phyloP scores from a whole-genome alignment of 2,113 vertebrate species.

The Albula goreensis region DNA sequence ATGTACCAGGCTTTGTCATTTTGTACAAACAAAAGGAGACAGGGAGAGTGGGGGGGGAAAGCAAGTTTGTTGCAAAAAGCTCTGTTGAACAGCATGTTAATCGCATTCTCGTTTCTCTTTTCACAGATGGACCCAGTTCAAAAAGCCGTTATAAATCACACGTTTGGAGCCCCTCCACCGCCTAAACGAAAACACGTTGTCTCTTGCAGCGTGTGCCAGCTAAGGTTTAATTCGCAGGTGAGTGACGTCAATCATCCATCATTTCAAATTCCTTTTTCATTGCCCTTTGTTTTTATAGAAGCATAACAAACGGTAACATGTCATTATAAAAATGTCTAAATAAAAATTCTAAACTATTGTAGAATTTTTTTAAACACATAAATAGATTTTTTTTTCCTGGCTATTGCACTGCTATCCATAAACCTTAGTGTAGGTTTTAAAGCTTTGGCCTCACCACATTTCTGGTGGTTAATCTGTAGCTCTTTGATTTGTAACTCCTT shows the following conservation, averaged over 20 bases:
- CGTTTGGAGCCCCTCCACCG: slow-evolving; percentile 84
- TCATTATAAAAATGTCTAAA: neutral
- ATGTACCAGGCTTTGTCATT: neutral
- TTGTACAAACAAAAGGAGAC: slow-evolving; percentile 19
- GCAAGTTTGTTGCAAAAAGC: neutral
- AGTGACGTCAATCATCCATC: slow-evolving; percentile 54
- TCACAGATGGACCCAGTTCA: slow-evolving; percentile 95
- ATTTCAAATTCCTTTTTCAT: neutral
- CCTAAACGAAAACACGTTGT: slow-evolving; percentile 89
- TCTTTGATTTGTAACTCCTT: neutral
- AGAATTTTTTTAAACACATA: neutral
- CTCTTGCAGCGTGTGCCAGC: slow-evolving; percentile 92
- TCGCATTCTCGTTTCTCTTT: slow-evolving; percentile 66
- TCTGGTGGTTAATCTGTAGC: neutral
- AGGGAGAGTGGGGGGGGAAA: slow-evolving; percentile 16
- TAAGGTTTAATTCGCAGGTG: slow-evolving; percentile 99
- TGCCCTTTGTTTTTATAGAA: neutral
- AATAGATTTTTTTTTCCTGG: neutral
- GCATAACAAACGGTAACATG: neutral
- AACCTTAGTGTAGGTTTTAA: neutral
- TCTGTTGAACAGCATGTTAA: slow-evolving; percentile 57
- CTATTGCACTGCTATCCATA: neutral
- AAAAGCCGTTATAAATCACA: slow-evolving; percentile 96
- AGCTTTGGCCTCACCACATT: neutral
- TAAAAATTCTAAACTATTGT: neutral